Evolutionary conservation across 2,113 vertebrate species (phyloP).

Genomic region (Hemichromis elongatus): DNA sequence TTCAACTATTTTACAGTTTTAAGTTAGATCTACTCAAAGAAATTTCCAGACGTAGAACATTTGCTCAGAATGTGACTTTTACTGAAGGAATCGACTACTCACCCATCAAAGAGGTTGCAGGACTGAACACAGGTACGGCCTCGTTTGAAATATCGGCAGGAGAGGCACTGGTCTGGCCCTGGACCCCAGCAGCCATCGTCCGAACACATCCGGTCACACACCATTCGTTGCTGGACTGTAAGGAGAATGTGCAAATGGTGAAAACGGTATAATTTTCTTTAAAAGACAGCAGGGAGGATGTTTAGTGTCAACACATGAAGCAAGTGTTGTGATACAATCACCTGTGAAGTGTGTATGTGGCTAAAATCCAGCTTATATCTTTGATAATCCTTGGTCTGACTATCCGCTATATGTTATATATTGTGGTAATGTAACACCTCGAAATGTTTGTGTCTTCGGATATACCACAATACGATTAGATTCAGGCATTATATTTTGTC

Average conservation of each 20-base stretch:
- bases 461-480: neutral
- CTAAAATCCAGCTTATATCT: neutral
- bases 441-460: neutral
- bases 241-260: neutral
- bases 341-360: neutral
- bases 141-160: slow-evolving; percentile 86
- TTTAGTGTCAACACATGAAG: neutral
- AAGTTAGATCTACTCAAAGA: neutral
- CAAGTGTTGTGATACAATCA: neutral
- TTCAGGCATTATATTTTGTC: neutral
- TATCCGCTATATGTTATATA: neutral
- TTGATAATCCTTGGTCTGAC: neutral
- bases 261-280: neutral
- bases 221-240: slow-evolving; percentile 85
- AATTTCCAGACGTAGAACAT: neutral
- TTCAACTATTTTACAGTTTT: neutral
- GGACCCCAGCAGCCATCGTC: slow-evolving; percentile 93
- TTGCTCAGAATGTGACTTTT: neutral
- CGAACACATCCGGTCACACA: slow-evolving; percentile 89
- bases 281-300: neutral
- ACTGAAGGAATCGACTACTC: slow-evolving; percentile 38
- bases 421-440: neutral
- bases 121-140: slow-evolving; percentile 86
- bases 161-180: slow-evolving; percentile 91
- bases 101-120: slow-evolving; percentile 91